phyloP scores from a whole-genome alignment of 2,797 vertebrate genomes.

The Sternotherus odoratus region DNA sequence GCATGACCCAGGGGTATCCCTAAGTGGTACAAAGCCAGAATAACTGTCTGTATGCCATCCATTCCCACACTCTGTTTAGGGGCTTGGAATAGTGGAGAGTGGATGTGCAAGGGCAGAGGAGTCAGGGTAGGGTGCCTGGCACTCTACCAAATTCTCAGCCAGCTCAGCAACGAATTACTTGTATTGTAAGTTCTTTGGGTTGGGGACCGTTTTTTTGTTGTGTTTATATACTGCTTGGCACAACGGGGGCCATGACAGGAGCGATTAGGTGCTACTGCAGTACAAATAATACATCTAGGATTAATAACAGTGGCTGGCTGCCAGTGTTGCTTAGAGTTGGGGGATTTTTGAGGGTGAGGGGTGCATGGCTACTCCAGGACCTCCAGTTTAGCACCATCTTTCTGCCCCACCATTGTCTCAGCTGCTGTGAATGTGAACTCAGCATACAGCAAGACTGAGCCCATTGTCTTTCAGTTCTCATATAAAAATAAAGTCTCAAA shows the following conservation, averaged over 20 bases:
- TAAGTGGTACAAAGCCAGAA: background rate
- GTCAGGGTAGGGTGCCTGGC: background rate
- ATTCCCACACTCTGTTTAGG: background rate
- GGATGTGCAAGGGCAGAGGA: background rate
- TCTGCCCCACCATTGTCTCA: background rate
- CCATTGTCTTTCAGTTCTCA: background rate
- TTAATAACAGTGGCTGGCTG: background rate
- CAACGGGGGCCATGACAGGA: background rate
- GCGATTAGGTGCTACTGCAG: background rate
- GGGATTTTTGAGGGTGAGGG: background rate
- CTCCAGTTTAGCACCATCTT: background rate
- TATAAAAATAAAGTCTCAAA: background rate
- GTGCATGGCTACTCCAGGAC: background rate
- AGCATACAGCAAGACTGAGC: rapidly evolving
- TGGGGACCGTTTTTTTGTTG: background rate
- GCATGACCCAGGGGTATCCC: background rate
- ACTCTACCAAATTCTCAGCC: background rate
- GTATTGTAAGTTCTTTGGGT: background rate
- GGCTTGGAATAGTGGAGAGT: background rate
- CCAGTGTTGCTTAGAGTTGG: background rate
- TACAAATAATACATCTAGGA: background rate
- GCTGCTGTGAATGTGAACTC: background rate
- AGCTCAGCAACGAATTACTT: background rate
- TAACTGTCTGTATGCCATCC: background rate
- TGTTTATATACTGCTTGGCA: rapidly evolving